These are phyloP conservation scores for Phoenicopterus ruber DNA, from an alignment of 2,113 vertebrate genomes.

Conservation along the genomic window DNA sequence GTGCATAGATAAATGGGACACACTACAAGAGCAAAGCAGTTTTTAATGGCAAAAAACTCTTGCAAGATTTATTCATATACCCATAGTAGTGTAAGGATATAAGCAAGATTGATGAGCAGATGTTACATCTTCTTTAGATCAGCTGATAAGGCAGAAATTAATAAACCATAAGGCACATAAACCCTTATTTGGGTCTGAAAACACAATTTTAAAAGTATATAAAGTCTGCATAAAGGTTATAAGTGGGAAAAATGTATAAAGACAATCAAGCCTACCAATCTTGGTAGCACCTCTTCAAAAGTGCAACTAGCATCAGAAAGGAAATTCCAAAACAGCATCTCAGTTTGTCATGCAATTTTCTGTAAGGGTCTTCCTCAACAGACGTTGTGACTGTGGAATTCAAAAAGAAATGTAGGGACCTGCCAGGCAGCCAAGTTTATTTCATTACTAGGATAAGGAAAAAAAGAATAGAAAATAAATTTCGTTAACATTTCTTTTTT, in stretches of 20 bases:
- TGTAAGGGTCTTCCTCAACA: not conserved
- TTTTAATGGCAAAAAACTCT: not conserved
- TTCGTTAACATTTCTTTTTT: not conserved
- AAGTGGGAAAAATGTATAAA: not conserved
- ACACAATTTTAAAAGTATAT: not conserved
- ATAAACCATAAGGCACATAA: not conserved
- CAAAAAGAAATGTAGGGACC: not conserved
- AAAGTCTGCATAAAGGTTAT: not conserved
- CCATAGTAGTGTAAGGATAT: not conserved
- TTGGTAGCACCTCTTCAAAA: not conserved
- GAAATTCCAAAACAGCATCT: not conserved
- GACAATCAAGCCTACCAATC: not conserved
- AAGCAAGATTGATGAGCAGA: not conserved
- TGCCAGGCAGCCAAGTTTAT: not conserved
- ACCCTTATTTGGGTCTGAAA: not conserved
- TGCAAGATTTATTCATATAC: not conserved
- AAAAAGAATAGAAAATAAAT: not conserved
- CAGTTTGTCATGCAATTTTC: not conserved
- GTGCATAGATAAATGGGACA: not conserved
- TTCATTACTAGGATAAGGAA: not conserved
- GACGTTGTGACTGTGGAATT: not conserved
- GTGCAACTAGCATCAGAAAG: not conserved
- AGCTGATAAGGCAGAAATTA: not conserved
- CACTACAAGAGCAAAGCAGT: not conserved
- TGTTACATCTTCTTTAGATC: not conserved